These are phyloP conservation scores for Oncorhynchus mykiss DNA, from an alignment of 2,113 vertebrate genomes.

Conservation along the genomic window DNA sequence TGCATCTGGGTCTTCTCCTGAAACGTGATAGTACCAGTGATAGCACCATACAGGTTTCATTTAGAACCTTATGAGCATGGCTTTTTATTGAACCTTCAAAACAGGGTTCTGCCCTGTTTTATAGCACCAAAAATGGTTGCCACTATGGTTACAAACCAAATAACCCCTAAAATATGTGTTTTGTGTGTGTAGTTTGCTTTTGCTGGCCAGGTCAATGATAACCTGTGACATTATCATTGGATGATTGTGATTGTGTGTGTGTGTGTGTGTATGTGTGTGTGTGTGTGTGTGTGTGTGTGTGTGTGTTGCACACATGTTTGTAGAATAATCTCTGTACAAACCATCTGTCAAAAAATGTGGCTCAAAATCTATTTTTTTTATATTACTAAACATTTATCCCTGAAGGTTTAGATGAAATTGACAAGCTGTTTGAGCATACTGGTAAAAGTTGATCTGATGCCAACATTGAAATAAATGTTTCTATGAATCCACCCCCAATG, in stretches of 20 bases:
- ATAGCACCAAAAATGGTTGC: no score
- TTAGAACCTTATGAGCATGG: no score
- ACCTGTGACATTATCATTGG: not conserved
- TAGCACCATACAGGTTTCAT: no score
- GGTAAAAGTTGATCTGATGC: not conserved
- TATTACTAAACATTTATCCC: no score
- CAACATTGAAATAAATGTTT: not conserved
- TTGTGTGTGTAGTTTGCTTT: no score
- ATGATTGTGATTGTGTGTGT: not conserved
- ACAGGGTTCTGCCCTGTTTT: no score
- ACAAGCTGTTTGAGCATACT: not conserved
- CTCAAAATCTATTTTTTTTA: not conserved
- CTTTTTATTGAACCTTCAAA: no score
- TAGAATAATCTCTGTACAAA: not conserved
- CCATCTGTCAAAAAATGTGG: not conserved
- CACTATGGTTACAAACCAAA: no score
- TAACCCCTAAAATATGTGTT: no score
- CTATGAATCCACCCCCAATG: not conserved
- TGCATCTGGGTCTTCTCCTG: no score
- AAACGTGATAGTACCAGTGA: no score
- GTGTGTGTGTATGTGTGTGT: not conserved
- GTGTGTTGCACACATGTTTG: conserved; percentile 7
- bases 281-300: not conserved
- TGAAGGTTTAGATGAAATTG: not conserved
- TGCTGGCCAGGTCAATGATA: no score